A percentile compares a stretch with the other conserved stretches of the same genome.
phyloP scores from a whole-genome alignment of 2,113 vertebrate species.

The Aegotheles bennettii region DNA sequence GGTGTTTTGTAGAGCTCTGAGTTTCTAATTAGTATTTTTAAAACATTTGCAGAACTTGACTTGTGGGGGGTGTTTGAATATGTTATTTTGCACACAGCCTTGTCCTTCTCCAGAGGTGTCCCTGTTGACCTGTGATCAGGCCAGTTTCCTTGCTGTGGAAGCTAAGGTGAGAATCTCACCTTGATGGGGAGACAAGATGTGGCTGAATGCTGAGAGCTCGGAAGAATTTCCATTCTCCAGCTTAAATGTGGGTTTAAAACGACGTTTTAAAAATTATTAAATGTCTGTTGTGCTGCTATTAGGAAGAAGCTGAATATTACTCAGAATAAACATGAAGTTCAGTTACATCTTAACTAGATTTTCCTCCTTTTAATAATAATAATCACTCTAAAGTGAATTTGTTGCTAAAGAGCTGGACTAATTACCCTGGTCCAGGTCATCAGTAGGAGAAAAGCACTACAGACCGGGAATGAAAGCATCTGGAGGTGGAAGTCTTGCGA shows the following conservation, averaged over 20 bases:
- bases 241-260: not conserved
- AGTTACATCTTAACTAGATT: not conserved
- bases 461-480: not conserved
- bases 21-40: not conserved
- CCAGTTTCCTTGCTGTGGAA: not conserved
- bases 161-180: not conserved
- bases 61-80: not conserved
- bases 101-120: not conserved
- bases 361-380: not conserved
- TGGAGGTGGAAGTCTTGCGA: not conserved
- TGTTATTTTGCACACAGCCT: not conserved
- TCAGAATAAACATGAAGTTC: not conserved
- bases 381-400: not conserved
- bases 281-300: not conserved
- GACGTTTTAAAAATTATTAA: not conserved
- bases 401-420: not conserved
- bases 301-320: not conserved
- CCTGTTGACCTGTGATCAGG: not conserved
- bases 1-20: not conserved
- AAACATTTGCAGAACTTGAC: not conserved
- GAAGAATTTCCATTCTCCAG: not conserved
- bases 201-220: not conserved
- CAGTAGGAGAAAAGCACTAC: not conserved
- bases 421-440: not conserved
- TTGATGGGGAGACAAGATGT: not conserved